phyloP scores from a whole-genome alignment of 2,113 vertebrate species.

The Sinocyclocheilus rhinocerous region DNA sequence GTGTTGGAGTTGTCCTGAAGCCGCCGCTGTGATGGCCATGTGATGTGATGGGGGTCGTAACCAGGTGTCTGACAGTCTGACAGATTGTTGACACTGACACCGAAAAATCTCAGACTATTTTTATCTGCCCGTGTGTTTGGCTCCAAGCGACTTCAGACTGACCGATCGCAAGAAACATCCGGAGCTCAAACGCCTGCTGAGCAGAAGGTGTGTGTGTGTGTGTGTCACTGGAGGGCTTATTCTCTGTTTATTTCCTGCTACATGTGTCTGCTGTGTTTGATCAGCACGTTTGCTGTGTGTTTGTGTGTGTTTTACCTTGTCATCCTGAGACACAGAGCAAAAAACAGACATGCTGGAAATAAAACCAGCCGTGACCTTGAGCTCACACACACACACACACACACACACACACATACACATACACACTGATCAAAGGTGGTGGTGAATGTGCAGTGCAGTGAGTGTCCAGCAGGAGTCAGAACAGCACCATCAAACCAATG shows the following conservation, averaged over 20 bases:
- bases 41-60: slow-evolving; percentile 24
- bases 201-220: slow-evolving; percentile 45
- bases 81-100: slow-evolving; percentile 29
- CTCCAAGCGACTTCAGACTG: slow-evolving; percentile 47
- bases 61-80: slow-evolving; percentile 43
- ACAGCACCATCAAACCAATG: slow-evolving; percentile 77
- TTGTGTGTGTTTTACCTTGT: slow-evolving; percentile 86
- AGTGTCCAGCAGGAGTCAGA: slow-evolving; percentile 88
- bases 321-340: slow-evolving; percentile 90
- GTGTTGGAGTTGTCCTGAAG: background rate
- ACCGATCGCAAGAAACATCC: slow-evolving; percentile 47
- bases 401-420: slow-evolving; percentile 1
- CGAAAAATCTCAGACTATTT: slow-evolving; percentile 38
- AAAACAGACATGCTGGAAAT: slow-evolving; percentile 93
- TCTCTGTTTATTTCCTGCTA: slow-evolving; percentile 34
- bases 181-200: slow-evolving; percentile 29
- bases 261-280: slow-evolving; percentile 49
- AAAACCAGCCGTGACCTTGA: slow-evolving; percentile 91
- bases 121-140: slow-evolving; percentile 42
- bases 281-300: slow-evolving; percentile 39
- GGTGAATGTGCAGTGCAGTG: slow-evolving; percentile 60
- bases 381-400: slow-evolving; percentile 50
- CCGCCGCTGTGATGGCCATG: background rate
- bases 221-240: slow-evolving; percentile 9
- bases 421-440: background rate